Evolutionary conservation across 2,797 vertebrate genomes (phyloP), one percentile per base, ranked within the genome.

Genomic region (Galaxias olidus): DNA sequence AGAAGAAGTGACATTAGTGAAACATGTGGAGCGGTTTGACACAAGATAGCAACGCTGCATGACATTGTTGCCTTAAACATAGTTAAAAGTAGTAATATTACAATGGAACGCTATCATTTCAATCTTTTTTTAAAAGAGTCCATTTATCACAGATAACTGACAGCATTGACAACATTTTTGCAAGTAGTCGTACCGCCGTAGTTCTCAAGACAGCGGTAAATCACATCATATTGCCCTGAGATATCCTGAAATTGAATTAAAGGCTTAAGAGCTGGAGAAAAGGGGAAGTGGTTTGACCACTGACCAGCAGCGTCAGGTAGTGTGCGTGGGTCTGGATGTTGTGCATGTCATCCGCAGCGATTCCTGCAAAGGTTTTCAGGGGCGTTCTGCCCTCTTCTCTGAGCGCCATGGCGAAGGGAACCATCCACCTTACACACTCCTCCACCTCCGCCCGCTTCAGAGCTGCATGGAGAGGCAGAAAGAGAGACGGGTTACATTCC

Each of bases 391-490:
- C 94, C 0, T 80, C 67, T 74, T 98, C 95, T 67, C 90, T 90
- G 15, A 99, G 90, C 0, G 93, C 93, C 92, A 94, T 93, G 0
- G 95, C 96, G 56, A 97, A 99, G 0, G 97, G 98, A 18, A 96
- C 92, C 95, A 99, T 96, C 95, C 96, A 98, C 63, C 92, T 92
- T 43, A 96, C 96, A 20, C 97, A 99, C 13, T 87, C 81, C 71
- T 96, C 94, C 18, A 98, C 81, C 63, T 98, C 95, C 15, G 78
- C 85, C 90, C 94, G 91, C 71, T 94, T 91, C 58, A 95, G 92
- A 52, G 94, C 98, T 99, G 81, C 1, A 63, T 47, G 40, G 2
- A 68, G 6, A 68, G 0, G 45, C 0, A 12, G 14, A 59, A 0
- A 30, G 30, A 30, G 30, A 30, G 30, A 30, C 2, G 6, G 30